These are phyloP conservation scores for Lynx canadensis DNA, from an alignment of 2,113 vertebrate genomes.

Conservation along the genomic window DNA sequence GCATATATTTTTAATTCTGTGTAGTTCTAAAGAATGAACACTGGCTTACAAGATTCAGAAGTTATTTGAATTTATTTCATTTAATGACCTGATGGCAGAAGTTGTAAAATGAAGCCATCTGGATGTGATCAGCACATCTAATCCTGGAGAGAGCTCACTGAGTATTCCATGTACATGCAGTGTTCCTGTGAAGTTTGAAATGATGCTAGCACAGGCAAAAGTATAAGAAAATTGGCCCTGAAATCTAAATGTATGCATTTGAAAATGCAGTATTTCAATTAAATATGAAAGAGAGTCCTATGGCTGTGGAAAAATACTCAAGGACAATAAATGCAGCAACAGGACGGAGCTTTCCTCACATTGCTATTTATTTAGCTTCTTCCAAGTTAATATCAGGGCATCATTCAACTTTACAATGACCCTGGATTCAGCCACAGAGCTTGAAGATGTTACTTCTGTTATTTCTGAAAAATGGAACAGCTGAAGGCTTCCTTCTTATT, in stretches of 20 bases:
- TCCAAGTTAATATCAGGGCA: background rate
- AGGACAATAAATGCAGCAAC: background rate
- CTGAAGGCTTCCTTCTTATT: background rate
- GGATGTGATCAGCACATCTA: constrained; percentile 15
- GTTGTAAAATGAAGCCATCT: constrained; percentile 36
- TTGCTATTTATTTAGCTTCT: background rate
- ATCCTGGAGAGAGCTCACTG: background rate
- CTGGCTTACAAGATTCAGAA: background rate
- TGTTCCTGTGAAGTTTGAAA: background rate
- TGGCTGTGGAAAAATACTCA: background rate
- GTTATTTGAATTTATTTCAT: constrained; percentile 50
- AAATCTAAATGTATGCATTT: background rate
- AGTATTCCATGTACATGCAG: background rate
- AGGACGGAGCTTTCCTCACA: background rate
- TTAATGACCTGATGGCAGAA: constrained; percentile 33
- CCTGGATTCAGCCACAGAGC: background rate
- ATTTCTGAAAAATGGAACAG: constrained; percentile 48
- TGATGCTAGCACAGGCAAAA: background rate
- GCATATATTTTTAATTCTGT: constrained; percentile 48
- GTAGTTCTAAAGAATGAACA: constrained; percentile 40
- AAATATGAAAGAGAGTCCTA: constrained; percentile 7
- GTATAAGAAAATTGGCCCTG: background rate
- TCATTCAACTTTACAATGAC: constrained; percentile 21
- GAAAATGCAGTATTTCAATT: constrained; percentile 36
- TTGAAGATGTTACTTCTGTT: background rate